A percentile compares a stretch with the other conserved stretches of the same genome.
phyloP scores from a whole-genome alignment of 2,888 invertebrate species.

The Alcis repandata region DNA sequence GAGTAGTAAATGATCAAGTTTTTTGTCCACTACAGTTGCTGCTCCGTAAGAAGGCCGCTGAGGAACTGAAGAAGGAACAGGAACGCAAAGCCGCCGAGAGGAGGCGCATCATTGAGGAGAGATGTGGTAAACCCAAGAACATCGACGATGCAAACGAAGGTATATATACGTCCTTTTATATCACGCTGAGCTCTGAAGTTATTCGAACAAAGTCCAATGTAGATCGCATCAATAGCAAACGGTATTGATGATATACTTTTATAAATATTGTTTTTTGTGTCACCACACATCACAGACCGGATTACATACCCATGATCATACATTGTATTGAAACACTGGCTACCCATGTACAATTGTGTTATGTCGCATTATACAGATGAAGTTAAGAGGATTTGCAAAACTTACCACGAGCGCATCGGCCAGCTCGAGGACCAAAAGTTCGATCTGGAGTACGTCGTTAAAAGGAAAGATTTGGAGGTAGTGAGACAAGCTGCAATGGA shows the following conservation, averaged over 20 bases:
- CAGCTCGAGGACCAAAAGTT: constrained; percentile 97
- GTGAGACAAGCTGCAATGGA: constrained; percentile 77
- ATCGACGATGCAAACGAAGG: constrained; percentile 98
- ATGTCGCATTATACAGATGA: constrained; percentile 89
- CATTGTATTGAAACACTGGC: constrained; percentile 52
- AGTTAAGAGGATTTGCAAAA: constrained; percentile 91
- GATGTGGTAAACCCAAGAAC: constrained; percentile 97
- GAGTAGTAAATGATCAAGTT: constrained; percentile 13
- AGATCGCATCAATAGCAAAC: constrained; percentile 15
- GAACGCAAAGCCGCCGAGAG: constrained; percentile 99
- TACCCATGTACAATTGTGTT: constrained; percentile 57
- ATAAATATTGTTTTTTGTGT: constrained; percentile 44
- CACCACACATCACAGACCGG: constrained; percentile 67
- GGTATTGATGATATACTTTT: constrained; percentile 14
- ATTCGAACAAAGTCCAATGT: background rate
- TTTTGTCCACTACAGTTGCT: constrained; percentile 89
- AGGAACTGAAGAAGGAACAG: constrained; percentile 99
- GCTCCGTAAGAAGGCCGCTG: constrained; percentile 99
- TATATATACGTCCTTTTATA: constrained; percentile 72
- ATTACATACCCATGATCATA: constrained; percentile 43
- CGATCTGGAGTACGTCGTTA: constrained; percentile 99
- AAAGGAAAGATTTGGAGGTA: constrained; percentile 99
- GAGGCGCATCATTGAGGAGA: constrained; percentile 98
- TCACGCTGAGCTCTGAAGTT: constrained; percentile 15
- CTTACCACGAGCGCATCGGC: constrained; percentile 95